A percentile compares a stretch with the other conserved stretches of the same genome.
phyloP scores from a whole-genome alignment of 2,797 vertebrate species.

The Choloepus didactylus region DNA sequence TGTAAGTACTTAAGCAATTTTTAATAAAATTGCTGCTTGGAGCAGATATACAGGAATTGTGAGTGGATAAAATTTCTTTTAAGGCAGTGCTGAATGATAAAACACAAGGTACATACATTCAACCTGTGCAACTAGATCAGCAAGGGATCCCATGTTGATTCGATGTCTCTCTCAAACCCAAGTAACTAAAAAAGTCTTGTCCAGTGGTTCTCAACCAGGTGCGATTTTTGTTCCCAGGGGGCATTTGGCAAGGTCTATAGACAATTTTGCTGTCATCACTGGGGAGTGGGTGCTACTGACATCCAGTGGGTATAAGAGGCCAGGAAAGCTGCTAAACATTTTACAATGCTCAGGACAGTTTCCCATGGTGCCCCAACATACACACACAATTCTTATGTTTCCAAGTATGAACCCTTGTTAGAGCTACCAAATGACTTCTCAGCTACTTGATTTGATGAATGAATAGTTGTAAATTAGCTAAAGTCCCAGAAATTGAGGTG shows the following conservation, averaged over 20 bases:
- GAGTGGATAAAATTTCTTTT: background rate
- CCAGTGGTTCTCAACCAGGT: background rate
- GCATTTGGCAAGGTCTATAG: background rate
- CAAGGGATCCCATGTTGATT: background rate
- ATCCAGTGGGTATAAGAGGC: background rate
- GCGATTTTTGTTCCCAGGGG: background rate
- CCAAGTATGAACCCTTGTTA: background rate
- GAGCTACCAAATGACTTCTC: background rate
- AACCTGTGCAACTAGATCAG: background rate
- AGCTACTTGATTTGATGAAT: background rate
- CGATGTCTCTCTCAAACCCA: background rate
- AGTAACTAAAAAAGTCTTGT: background rate
- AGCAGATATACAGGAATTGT: background rate
- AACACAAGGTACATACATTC: background rate
- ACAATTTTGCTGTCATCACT: background rate
- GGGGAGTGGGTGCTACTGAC: background rate
- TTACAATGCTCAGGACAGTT: background rate
- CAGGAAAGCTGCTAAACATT: background rate
- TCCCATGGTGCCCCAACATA: background rate
- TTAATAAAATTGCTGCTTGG: background rate
- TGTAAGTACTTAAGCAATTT: conserved; percentile 57
- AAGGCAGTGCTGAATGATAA: background rate
- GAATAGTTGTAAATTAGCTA: background rate
- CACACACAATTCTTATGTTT: background rate
- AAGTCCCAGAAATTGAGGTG: background rate